Base-by-base conservation (phyloP, 1,140 invertebrate species). In the Agraylea sexmaculata region DNA sequence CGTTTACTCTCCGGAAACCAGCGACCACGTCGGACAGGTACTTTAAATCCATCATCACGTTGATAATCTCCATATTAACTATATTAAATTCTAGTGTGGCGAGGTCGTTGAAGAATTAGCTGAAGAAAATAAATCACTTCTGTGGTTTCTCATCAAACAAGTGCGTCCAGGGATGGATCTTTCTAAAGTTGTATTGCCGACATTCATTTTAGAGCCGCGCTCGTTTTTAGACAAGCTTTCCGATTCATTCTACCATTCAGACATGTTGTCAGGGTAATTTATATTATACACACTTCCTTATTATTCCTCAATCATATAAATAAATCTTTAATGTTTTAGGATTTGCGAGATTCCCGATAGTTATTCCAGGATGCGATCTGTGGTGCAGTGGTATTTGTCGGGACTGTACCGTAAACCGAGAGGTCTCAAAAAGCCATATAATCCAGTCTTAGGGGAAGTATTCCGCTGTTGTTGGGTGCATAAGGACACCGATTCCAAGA, bases 401-500 rank as follows among this genome's bases (percentile, higher is more conserved):
- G 90, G 77, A 57, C 71, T 94, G 72, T 80, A 93, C 70, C 75
- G 92, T 69, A 80, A 94, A 73, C 78, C 89, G 55, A 68, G 91
- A 71, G 78, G 90, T 55, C 66, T 93, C n/a, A 94, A 94, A 62
- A 95, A 95, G 57, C 91, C 91, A 1, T 95, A 94, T 57, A 95
- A 94, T 71, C 89, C 90, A 1, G 84, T 94, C 30, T 66, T 94
- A 22, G 91, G 90, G 0, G 90, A 94, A 69, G 83, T 78, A 1
- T 94, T 91, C 62, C 73, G 90, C 0, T 94, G 90, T 53, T 90
- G 78, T 59, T 94, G 89, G 89, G 66, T 78, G 48, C 84, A 93
- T 67, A 71, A 75, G 2, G 83, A 81, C 51, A 33, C 49, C 0
- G 79, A 81, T 31, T 86, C 81, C 28, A 75, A 84, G 36, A 95